Percentiles rank a stretch among this genome's conserved stretches.
Conservation (phyloP, 2,113 vertebrate genomes). For the Oxyura jamaicensis region DNA sequence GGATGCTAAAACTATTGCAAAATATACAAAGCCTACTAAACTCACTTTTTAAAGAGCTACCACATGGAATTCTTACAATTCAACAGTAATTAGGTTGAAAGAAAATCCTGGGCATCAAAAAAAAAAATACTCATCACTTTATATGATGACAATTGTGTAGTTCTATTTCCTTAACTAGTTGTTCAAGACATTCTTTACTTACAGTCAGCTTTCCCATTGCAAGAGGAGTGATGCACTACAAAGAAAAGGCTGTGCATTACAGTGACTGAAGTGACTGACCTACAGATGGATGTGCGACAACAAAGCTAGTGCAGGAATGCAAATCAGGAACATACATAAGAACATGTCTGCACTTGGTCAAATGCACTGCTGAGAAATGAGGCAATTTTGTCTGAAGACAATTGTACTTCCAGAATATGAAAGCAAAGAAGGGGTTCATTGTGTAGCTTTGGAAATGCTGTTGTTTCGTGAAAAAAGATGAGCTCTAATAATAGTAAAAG, state of each 20-base stretch:
- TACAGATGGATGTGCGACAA: conserved; percentile 23
- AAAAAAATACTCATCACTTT: not conserved
- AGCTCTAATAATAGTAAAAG: conserved; percentile 69
- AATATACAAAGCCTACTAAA: not conserved
- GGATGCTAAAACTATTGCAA: not conserved
- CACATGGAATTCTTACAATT: not conserved
- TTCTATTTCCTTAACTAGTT: conserved; percentile 1
- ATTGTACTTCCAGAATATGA: conserved; percentile 64
- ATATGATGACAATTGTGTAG: not conserved
- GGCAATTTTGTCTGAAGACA: conserved; percentile 63
- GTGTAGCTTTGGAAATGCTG: conserved; percentile 62
- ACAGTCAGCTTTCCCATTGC: too few species aligned
- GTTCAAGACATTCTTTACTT: not conserved
- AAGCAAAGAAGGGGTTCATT: conserved; percentile 70
- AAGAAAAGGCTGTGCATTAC: not conserved
- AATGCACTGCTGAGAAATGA: conserved; percentile 54
- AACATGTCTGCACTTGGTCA: conserved; percentile 55
- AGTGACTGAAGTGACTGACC: conserved; percentile 32
- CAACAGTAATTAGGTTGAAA: not conserved
- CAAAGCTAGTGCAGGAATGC: conserved; percentile 43
- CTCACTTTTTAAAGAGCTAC: not conserved
- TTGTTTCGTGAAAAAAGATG: conserved; percentile 75
- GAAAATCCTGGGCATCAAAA: not conserved
- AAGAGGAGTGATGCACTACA: not conserved
- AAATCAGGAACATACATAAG: conserved; percentile 54